Evolutionary conservation across 2,797 vertebrate genomes (phyloP).

Genomic region (Esox masquinongy): DNA sequence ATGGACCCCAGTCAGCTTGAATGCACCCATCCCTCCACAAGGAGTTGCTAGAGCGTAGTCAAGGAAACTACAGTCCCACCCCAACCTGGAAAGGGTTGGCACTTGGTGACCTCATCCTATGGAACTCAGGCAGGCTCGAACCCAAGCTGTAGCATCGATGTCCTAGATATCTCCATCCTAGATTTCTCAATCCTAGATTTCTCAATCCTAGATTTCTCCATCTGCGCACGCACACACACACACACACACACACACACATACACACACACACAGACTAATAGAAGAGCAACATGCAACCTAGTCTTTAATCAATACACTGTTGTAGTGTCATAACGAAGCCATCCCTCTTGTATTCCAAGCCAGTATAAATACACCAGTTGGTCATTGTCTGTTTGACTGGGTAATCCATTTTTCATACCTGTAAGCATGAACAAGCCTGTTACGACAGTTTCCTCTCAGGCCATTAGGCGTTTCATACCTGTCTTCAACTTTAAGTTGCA

Average conservation of each 20-base stretch:
- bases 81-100: too few species aligned
- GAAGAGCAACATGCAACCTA: background rate
- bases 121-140: too few species aligned
- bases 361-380: background rate
- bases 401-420: constrained; percentile 6
- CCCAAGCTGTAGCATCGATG: too few species aligned
- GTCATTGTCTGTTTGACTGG: background rate
- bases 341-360: background rate
- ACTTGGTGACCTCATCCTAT: too few species aligned
- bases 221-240: background rate
- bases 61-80: too few species aligned
- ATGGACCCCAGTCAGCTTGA: too few species aligned
- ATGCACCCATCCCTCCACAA: background rate
- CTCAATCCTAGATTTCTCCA: too few species aligned
- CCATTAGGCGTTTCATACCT: constrained; percentile 17
- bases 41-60: background rate
- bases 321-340: background rate
- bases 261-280: background rate
- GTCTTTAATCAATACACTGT: background rate
- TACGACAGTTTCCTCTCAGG: constrained; percentile 23
- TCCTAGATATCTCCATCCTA: too few species aligned
- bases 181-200: too few species aligned
- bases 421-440: constrained; percentile 4
- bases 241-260: background rate
- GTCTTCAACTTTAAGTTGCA: background rate